phyloP scores from a whole-genome alignment of 1,140 invertebrate species.

The Papilio polytes region DNA sequence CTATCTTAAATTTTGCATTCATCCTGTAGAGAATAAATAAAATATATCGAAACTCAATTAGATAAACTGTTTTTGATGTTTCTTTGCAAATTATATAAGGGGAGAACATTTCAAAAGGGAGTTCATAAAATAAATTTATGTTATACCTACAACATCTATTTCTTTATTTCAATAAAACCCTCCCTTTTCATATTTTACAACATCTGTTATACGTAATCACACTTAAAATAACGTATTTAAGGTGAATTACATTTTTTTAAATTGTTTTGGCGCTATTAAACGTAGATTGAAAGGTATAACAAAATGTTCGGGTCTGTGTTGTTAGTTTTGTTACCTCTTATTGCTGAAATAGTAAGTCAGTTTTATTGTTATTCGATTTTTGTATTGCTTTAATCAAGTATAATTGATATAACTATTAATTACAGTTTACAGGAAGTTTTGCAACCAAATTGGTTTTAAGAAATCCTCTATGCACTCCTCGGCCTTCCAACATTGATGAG shows the following conservation, averaged over 20 bases:
- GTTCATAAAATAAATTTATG: no score
- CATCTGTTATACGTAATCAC: not conserved
- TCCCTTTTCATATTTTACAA: not conserved
- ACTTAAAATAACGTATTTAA: not conserved
- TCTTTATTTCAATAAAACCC: not conserved
- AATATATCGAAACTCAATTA: not conserved
- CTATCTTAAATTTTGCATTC: not conserved
- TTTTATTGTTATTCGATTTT: not conserved
- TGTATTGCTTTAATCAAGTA: not conserved
- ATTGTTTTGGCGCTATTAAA: not conserved
- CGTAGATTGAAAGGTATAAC: not conserved
- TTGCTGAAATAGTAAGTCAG: not conserved
- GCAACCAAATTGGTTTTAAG: not conserved
- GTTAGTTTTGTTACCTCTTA: slow-evolving; percentile 1
- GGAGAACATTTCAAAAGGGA: no score
- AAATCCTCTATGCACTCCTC: not conserved
- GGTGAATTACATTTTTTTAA: not conserved
- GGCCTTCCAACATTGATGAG: not conserved
- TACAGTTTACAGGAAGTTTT: not conserved
- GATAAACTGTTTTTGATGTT: no score
- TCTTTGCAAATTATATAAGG: no score
- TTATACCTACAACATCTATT: not conserved
- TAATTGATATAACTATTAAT: not conserved
- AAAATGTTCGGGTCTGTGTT: not conserved
- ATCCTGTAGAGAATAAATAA: not conserved